Evolutionary conservation across 2,888 invertebrate species (phyloP), one percentile per base, ranked within the genome.

Genomic region (Koerneria pararmatus): DNA sequence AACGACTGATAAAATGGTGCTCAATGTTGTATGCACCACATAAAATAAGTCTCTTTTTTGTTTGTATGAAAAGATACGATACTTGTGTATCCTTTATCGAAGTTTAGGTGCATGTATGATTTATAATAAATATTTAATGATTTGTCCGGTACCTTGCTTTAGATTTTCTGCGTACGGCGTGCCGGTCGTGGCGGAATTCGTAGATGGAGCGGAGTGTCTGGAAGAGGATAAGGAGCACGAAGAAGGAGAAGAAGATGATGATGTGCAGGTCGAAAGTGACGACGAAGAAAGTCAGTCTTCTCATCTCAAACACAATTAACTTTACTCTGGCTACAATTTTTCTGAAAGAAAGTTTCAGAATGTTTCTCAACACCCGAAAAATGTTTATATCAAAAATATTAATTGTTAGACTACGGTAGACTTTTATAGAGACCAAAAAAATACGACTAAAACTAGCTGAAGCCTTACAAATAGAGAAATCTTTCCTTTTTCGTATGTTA

Each of bases 231-330:
- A 51, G 37, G 68, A 61, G 4, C 69, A 60, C 22, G 57, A 46
- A 34, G 24, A 51, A 22, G 37, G 57, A 54, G 49, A 63, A 46
- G 49, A 60, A 62, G 66, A 67, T 51, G 63, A 65, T 48, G 69
- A 69, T 59, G 67, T 54, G 92, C 87, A 89, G 91, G 0, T 93
- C 92, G 85, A 90, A 91, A 83, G 89, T 93, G 49, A 95, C 93
- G 80, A 95, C 94, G 83, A 95, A 95, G 83, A 91, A 2, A 34
- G 53, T 67, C 29, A 29, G 3, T 59, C n/a, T 27, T 27, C 22
- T 15, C 49, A 60, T 51, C 34, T 66, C 27, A 11, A 32, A 11
- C 34, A 6, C 8, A 11, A 11, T n/a, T 35, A 58, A 58, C 8
- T 27, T 6, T 59, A 64, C 60, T 19, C 24, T 60, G 19, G 19